phyloP scores from a whole-genome alignment of 2,113 vertebrate species.

The human region GRCh38 chr3:29183501-29184000 shows the following conservation, averaged over 20 bases:
- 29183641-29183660: conserved; percentile 34
- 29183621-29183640: conserved; percentile 20
- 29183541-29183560: conserved; percentile 34
- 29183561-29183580: conserved; percentile 27
- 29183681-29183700: neutral
- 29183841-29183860: neutral
- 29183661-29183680: neutral
- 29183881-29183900: neutral
- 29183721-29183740: neutral
- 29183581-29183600: neutral
- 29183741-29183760: neutral
- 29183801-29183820: neutral
- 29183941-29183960: neutral
- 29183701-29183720: neutral
- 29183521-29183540: neutral
- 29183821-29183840: neutral
- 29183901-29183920: neutral
- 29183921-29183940: neutral
- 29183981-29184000: neutral
- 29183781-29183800: neutral
- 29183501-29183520: neutral
- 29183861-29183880: neutral
- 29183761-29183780: neutral
- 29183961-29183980: neutral
- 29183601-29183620: conserved; percentile 5